Conservation (phyloP, 2,797 vertebrate genomes). For the Salmo trutta region DNA sequence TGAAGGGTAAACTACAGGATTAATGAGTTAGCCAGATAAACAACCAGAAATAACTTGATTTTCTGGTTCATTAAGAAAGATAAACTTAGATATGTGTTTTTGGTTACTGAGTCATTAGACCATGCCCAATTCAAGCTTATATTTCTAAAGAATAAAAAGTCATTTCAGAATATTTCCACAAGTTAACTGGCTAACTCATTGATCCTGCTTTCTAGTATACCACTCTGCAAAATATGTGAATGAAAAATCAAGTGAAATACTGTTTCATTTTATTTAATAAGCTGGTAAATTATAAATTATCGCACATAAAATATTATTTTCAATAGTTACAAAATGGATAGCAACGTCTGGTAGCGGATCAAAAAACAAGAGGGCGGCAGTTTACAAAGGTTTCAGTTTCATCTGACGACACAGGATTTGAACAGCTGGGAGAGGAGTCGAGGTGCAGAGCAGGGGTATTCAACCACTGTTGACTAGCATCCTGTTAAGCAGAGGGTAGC, state of each 20-base stretch:
- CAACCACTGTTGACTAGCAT: conserved; percentile 2
- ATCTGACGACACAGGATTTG: conserved; percentile 27
- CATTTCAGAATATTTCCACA: too few relatives aligned
- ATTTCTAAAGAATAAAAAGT: too few relatives aligned
- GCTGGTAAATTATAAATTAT: conserved; percentile 93
- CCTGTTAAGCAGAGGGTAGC: not conserved
- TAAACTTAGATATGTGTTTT: too few relatives aligned
- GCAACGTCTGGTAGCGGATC: conserved; percentile 59
- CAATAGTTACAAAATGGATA: conserved; percentile 84
- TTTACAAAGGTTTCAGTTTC: conserved; percentile 15
- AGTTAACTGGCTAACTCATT: too few relatives aligned
- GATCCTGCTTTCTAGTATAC: too few relatives aligned
- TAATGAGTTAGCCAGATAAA: too few relatives aligned
- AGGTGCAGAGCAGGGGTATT: conserved; percentile 11
- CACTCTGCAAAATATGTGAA: too few relatives aligned
- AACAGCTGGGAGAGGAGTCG: conserved; percentile 12
- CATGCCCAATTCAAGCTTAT: too few relatives aligned
- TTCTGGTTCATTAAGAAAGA: too few relatives aligned
- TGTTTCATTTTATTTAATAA: conserved; percentile 91
- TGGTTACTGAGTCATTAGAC: too few relatives aligned
- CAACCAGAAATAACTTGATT: too few relatives aligned
- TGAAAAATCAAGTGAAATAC: conserved; percentile 20
- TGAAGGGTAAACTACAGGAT: too few relatives aligned
- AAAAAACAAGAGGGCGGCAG: conserved; percentile 35
- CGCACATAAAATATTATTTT: conserved; percentile 88